A percentile compares a stretch with the other conserved stretches of the same genome.
Conservation (phyloP, 2,797 vertebrate genomes). For the Vireo griseus region DNA sequence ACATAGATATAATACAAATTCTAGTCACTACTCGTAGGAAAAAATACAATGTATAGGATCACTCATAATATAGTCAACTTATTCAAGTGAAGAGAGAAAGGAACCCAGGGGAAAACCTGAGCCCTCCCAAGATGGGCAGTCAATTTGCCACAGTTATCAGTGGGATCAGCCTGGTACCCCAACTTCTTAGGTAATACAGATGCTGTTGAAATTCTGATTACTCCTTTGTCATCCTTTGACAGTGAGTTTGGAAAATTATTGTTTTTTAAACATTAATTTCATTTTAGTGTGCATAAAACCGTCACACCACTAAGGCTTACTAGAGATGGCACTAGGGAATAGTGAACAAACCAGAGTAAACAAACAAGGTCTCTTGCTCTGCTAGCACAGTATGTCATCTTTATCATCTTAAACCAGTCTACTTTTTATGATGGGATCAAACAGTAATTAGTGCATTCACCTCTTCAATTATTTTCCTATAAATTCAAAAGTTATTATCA, state of each 20-base stretch:
- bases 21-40: neutral
- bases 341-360: neutral
- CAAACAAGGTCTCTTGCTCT: neutral
- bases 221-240: neutral
- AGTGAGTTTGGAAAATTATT: neutral
- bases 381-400: neutral
- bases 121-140: neutral
- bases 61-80: neutral
- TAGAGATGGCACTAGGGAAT: neutral
- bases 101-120: neutral
- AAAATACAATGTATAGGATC: neutral
- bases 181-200: accelerated
- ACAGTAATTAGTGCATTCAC: neutral
- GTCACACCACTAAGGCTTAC: neutral
- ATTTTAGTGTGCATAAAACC: neutral
- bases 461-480: neutral
- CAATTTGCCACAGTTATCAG: neutral
- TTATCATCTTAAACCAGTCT: neutral
- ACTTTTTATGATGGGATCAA: neutral
- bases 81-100: neutral
- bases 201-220: neutral
- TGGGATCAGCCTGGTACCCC: neutral
- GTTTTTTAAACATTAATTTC: neutral
- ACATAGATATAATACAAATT: neutral
- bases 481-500: neutral